Evolutionary conservation across 1,140 invertebrate genomes (phyloP).

Genomic region (Gonatopus flavifemur): DNA sequence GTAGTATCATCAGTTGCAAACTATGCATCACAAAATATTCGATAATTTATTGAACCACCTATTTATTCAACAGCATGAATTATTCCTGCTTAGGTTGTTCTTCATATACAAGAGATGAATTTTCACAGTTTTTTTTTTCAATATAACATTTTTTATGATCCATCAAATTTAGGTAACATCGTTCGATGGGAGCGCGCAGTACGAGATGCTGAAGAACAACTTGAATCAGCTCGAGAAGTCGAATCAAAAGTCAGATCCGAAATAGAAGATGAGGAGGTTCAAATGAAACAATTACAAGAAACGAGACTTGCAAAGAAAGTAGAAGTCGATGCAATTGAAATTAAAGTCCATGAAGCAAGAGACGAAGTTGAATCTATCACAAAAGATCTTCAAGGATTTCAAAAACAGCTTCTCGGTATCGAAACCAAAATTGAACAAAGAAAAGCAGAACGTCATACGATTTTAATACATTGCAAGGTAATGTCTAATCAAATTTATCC

Average conservation of each 20-base stretch:
- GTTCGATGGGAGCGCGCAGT: constrained; percentile 81
- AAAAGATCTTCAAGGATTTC: constrained; percentile 81
- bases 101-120: too few species aligned
- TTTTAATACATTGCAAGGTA: constrained; percentile 87
- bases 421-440: constrained; percentile 85
- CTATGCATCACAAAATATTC: too few species aligned
- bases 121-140: constrained; percentile 7
- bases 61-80: not conserved
- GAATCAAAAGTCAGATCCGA: constrained; percentile 77
- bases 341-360: not conserved
- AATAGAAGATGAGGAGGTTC: constrained; percentile 79
- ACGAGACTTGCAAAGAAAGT: constrained; percentile 76
- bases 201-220: constrained; percentile 80
- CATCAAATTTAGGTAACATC: constrained; percentile 72
- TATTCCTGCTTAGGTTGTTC: too few species aligned
- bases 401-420: constrained; percentile 77
- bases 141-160: not conserved
- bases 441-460: constrained; percentile 81
- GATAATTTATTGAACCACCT: constrained; percentile 2
- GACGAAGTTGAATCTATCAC: constrained; percentile 72
- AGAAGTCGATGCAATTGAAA: constrained; percentile 43
- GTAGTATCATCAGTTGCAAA: too few species aligned
- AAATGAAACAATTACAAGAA: constrained; percentile 75
- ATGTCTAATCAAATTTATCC: not conserved
- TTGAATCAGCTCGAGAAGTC: constrained; percentile 76